Evolutionary conservation across 2,797 vertebrate genomes (phyloP), one percentile per base, ranked within the genome.

Genomic region (Falco columbarius): DNA sequence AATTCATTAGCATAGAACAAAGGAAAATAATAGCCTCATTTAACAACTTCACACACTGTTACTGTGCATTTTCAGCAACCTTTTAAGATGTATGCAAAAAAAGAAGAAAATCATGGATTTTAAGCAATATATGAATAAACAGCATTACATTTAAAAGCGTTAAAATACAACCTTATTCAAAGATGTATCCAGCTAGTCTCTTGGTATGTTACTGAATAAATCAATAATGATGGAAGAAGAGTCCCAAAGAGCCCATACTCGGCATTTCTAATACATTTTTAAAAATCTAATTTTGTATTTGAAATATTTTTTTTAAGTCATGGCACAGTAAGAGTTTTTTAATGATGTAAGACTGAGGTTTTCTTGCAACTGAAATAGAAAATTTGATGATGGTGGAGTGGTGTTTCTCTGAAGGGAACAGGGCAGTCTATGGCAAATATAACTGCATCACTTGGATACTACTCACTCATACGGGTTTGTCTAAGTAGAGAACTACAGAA

Each of bases 1-100:
- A 97, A 85, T 94, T 85, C 63, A 96, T 96, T 96, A 95, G 32
- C 82, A 87, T 27, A 82, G 56, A 93, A 94, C 68, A 91, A 90
- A 93, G 46, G 67, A 77, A 91, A 89, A 92, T 89, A 95, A 92
- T 85, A 93, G 52, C 42, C 49, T 89, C 40, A 56, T 95, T 97
- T 93, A 91, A 30, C 58, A 88, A 82, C 94, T 97, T 94, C 76
- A 63, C 70, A 75, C 56, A 47, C 86, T 83, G 88, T 68, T 91
- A 89, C 55, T 63, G 40, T 88, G 62, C 26, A 42, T 76, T 71
- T 94, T 89, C 44, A 81, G 62, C 79, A 96, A 83, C 19, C 14
- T 92, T 93, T 82, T 66, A 66, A 88, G 79, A 94, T 29, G 22
- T 32, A 47, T 40, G 55, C 92, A 75, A 80, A 63, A 65, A 84